These are phyloP conservation scores for Hyles vespertilio DNA, from an alignment of 1,140 invertebrate species.

Conservation along the genomic window DNA sequence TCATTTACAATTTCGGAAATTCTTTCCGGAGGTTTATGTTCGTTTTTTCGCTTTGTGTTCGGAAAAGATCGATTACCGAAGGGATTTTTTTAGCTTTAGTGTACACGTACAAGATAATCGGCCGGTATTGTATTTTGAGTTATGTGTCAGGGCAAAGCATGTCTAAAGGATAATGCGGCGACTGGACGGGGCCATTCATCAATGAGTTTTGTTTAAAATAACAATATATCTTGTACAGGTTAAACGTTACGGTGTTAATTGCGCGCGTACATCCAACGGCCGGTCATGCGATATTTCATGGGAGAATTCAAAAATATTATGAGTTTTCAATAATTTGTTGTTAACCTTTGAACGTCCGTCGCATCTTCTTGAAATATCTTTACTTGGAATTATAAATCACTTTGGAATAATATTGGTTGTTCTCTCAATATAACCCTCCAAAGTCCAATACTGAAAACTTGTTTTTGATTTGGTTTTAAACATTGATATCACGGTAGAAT, in stretches of 20 bases:
- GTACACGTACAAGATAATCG: conserved; percentile 11
- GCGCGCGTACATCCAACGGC: conserved; percentile 19
- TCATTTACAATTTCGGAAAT: conserved; percentile 38
- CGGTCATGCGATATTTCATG: conserved; percentile 28
- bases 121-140: conserved; percentile 12
- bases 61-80: conserved; percentile 10
- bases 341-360: conserved; percentile 18
- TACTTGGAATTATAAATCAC: no score
- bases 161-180: conserved; percentile 20
- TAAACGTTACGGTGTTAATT: conserved; percentile 45
- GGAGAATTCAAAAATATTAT: conserved; percentile 23
- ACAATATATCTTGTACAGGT: conserved; percentile 40
- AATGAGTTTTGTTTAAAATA: conserved; percentile 42
- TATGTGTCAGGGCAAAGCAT: conserved; percentile 1
- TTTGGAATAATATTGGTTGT: no score
- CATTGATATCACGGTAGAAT: no score
- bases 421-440: no score
- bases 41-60: not conserved
- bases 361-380: no score
- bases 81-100: conserved; percentile 10
- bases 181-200: conserved; percentile 32
- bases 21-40: not conserved
- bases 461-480: no score
- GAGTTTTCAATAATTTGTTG: conserved; percentile 22
- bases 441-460: no score